Percentiles rank a stretch among this genome's conserved stretches.
phyloP scores from a whole-genome alignment of 1,140 invertebrate genomes.

The Drosophila novamexicana region DNA sequence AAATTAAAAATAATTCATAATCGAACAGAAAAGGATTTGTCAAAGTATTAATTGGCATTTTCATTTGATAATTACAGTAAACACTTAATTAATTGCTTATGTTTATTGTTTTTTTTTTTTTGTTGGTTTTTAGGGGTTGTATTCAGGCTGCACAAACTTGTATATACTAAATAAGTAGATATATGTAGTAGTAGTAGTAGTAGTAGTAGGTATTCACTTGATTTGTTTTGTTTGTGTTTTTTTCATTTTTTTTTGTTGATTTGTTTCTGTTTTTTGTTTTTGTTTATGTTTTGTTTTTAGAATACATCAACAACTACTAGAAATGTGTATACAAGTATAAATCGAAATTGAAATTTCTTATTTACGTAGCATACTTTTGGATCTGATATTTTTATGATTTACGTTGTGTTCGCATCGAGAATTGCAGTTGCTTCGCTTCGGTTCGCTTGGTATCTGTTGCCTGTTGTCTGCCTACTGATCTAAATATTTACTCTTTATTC shows the following conservation, averaged over 20 bases:
- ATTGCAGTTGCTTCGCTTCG: conserved; percentile 20
- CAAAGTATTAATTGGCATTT: conserved; percentile 66
- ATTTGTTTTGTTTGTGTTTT: conserved; percentile 35
- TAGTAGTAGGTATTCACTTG: conserved; percentile 26
- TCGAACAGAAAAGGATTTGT: conserved; percentile 50
- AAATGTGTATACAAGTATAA: conserved; percentile 53
- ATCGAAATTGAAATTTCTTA: conserved; percentile 56
- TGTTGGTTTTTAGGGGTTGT: conserved; percentile 15
- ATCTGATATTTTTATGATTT: conserved; percentile 24
- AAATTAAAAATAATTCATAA: conserved; percentile 15
- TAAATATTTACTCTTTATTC: conserved; percentile 84
- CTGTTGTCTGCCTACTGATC: conserved; percentile 67
- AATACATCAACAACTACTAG: conserved; percentile 75
- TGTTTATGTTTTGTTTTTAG: conserved; percentile 51
- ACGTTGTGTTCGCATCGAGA: conserved; percentile 23
- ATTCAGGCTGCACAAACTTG: conserved; percentile 55
- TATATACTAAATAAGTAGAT: conserved; percentile 61
- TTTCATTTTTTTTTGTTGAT: conserved; percentile 17
- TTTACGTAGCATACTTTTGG: conserved; percentile 67
- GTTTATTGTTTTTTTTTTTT: conserved; percentile 27
- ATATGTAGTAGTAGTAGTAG: conserved; percentile 17
- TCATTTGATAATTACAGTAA: conserved; percentile 66
- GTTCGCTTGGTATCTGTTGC: conserved; percentile 22
- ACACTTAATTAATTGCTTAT: conserved; percentile 66
- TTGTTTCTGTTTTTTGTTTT: conserved; percentile 21